These are phyloP conservation scores for Aphis gossypii DNA, from an alignment of 1,140 invertebrate species.

Conservation along the genomic window DNA sequence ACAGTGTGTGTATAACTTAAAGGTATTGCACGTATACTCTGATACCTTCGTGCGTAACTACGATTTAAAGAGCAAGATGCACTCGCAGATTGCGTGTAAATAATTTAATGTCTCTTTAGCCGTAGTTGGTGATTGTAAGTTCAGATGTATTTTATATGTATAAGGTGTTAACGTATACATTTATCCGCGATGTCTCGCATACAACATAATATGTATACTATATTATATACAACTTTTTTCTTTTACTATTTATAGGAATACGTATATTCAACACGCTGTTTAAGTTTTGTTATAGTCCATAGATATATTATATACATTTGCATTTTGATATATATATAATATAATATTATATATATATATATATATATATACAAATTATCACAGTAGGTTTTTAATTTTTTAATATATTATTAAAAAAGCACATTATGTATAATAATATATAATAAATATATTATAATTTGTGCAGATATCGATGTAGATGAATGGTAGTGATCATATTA, in stretches of 20 bases:
- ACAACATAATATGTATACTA: not conserved
- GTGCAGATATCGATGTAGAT: not conserved
- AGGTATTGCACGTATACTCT: not conserved
- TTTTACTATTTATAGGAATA: slow-evolving; percentile 5
- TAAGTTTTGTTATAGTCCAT: not conserved
- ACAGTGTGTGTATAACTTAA: not conserved
- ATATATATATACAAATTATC: not conserved
- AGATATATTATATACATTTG: not conserved
- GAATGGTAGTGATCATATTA: not conserved
- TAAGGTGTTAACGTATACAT: too few species aligned
- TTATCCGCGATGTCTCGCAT: too few species aligned
- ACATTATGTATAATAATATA: too few species aligned
- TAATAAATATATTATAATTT: not conserved
- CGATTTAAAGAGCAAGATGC: not conserved
- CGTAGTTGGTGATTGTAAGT: not conserved
- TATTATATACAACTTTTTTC: not conserved
- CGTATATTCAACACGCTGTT: not conserved
- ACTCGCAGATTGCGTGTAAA: not conserved
- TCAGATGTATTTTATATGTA: not conserved
- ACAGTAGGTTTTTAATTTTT: not conserved
- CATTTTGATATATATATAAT: not conserved
- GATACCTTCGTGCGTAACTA: not conserved
- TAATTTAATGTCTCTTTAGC: slow-evolving; percentile 9
- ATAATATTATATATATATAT: not conserved
- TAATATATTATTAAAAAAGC: not conserved